Conservation (phyloP, 1,140 invertebrate species). For the Bradynema listronoti region DNA sequence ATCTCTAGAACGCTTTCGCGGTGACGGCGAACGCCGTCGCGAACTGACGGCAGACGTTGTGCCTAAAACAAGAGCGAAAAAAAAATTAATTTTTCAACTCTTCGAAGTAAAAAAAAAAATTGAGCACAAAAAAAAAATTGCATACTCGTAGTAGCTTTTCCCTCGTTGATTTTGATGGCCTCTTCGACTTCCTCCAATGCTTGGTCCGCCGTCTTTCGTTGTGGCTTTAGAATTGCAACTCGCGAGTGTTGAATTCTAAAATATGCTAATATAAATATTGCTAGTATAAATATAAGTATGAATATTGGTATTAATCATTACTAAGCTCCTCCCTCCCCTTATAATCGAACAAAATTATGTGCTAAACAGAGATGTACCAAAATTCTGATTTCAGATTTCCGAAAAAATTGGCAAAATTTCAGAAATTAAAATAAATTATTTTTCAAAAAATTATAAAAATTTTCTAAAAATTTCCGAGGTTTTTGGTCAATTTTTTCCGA, state of each 20-base stretch:
- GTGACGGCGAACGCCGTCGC: slow-evolving; percentile 26
- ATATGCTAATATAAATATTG: slow-evolving; percentile 3
- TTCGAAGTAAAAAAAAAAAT: neutral
- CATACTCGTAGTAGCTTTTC: slow-evolving; percentile 7
- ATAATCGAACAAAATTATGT: neutral
- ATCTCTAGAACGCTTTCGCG: slow-evolving; percentile 15
- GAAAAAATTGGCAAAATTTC: too few relatives aligned
- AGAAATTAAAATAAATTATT: too few relatives aligned
- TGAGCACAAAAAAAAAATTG: neutral
- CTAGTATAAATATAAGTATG: neutral
- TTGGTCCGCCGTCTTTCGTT: slow-evolving; percentile 56
- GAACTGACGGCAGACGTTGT: slow-evolving; percentile 1
- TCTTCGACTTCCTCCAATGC: slow-evolving; percentile 57
- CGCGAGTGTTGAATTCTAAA: slow-evolving; percentile 55
- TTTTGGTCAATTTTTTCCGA: too few relatives aligned
- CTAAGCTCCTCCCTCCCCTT: neutral
- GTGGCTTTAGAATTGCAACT: slow-evolving; percentile 56
- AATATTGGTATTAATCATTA: too few relatives aligned
- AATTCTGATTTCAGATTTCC: too few relatives aligned
- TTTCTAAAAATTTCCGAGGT: neutral
- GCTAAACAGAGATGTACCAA: too few relatives aligned
- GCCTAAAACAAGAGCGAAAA: slow-evolving; percentile 1
- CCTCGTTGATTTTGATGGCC: slow-evolving; percentile 45
- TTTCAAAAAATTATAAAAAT: slow-evolving; percentile 17
- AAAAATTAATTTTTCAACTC: slow-evolving; percentile 1